Conservation (phyloP, 2,888 invertebrate genomes). For the Phalera bucephala region DNA sequence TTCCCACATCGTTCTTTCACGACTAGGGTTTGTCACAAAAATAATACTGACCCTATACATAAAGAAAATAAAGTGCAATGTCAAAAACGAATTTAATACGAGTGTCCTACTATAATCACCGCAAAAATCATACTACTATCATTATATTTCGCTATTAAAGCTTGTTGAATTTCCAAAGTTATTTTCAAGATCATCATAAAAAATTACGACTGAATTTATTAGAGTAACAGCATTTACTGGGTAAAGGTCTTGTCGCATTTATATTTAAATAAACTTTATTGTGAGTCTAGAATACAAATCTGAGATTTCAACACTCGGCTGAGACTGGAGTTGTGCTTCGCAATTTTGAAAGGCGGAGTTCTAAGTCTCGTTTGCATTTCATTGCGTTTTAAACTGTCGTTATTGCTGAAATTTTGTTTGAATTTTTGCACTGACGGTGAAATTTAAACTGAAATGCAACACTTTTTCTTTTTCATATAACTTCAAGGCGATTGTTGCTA, state of each 20-base stretch:
- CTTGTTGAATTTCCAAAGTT: slow-evolving; percentile 54
- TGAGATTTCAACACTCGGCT: slow-evolving; percentile 62
- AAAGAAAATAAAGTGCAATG: too few relatives aligned
- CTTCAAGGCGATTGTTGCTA: too few relatives aligned
- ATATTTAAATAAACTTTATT: slow-evolving; percentile 77
- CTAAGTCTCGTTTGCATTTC: slow-evolving; percentile 13
- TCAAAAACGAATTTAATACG: too few relatives aligned
- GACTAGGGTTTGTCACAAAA: too few relatives aligned
- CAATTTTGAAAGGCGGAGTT: slow-evolving; percentile 26
- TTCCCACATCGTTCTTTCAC: too few relatives aligned
- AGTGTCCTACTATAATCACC: too few relatives aligned
- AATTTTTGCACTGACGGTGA: background rate
- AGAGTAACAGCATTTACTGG: slow-evolving; percentile 63
- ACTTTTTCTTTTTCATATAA: too few relatives aligned
- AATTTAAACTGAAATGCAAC: background rate
- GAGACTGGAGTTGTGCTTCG: slow-evolving; percentile 37
- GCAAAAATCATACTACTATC: slow-evolving; percentile 16
- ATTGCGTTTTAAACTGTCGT: slow-evolving; percentile 14
- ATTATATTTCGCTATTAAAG: slow-evolving; percentile 49
- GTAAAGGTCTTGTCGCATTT: slow-evolving; percentile 72
- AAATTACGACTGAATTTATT: slow-evolving; percentile 64
- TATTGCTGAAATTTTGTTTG: background rate
- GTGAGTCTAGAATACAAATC: slow-evolving; percentile 75
- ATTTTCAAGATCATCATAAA: slow-evolving; percentile 58
- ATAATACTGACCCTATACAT: too few relatives aligned